Evolutionary conservation across 1,140 invertebrate genomes (phyloP), one percentile per base, ranked within the genome.

Genomic region (Zelostemma sp.): DNA sequence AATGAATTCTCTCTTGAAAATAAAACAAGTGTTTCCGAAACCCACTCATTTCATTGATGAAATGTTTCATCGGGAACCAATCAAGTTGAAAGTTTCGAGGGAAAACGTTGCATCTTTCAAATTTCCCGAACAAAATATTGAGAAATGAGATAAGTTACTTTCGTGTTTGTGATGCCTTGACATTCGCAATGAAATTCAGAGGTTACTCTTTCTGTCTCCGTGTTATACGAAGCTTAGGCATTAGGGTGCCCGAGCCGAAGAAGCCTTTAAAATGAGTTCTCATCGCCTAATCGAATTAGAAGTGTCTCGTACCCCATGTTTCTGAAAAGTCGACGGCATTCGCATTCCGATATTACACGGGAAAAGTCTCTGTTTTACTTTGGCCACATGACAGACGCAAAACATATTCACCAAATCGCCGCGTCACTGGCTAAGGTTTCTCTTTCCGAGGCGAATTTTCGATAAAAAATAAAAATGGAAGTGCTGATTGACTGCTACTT

Each of bases 401-500:
- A 41, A 60, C 28, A 43, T 25, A 6, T 21, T 14, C 38, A 9
- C 18, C 1, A 15, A 15, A 31, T 28, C 28, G 2, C 49, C 17
- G 25, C 50, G 38, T 58, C 33, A 59, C 40, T 57, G 45, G 18
- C 1, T n/a, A n/a, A n/a, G n/a, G n/a, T 31, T 6, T 33, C 14
- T 60, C 16, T 35, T 59, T 17, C 50, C 5, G n/a, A 45, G 16
- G 1, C 33, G 33, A 35, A 35, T 1, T 35, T 35, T n/a, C 33
- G 11, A 9, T 6, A 9, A n/a, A 2, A 12, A 14, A 38, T 8
- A 45, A 46, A 65, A 72, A 92, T 92, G 91, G 90, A 92, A 79
- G 85, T 89, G 33, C 85, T 91, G 49, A 88, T 92, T 76, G 88
- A 91, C 53, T 89, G 87, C 77, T 92, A 91, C 78, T 91, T 92